A percentile compares a stretch with the other conserved stretches of the same genome.
Evolutionary conservation across 2,797 vertebrate genomes (phyloP).

Genomic region (Mus minutoides): DNA sequence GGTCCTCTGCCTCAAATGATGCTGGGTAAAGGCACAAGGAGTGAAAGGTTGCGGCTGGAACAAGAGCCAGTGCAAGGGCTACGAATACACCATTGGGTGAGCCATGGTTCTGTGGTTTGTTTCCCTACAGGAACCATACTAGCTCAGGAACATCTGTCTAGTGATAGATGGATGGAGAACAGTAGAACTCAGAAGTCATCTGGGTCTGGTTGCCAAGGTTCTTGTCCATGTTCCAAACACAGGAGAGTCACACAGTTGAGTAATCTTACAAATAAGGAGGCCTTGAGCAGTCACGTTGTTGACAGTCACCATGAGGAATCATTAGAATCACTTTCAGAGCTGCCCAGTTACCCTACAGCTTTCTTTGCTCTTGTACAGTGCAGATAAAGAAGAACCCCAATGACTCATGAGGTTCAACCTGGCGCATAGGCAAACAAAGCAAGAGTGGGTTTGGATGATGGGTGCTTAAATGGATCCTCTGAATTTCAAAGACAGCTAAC

Average conservation of each 20-base stretch:
- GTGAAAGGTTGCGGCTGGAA: too few species aligned
- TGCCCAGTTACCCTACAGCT: not conserved
- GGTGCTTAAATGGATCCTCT: not conserved
- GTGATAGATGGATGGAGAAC: rapidly evolving
- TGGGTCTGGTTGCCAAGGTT: not conserved
- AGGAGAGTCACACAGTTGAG: not conserved
- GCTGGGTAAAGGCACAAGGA: not conserved
- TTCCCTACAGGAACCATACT: not conserved
- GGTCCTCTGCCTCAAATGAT: not conserved
- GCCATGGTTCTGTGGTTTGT: rapidly evolving
- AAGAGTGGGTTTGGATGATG: not conserved
- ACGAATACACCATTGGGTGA: rapidly evolving
- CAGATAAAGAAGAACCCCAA: not conserved
- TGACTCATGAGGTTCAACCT: not conserved
- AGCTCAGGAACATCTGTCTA: not conserved
- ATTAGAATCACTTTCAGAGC: not conserved
- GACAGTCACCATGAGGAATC: not conserved
- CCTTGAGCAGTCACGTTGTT: too few species aligned
- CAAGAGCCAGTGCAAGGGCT: not conserved
- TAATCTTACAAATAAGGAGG: not conserved
- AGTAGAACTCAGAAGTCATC: not conserved
- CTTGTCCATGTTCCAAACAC: not conserved
- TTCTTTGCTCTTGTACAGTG: not conserved
- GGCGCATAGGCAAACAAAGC: not conserved
- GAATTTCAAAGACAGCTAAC: not conserved